Evolutionary conservation across 1,140 invertebrate genomes (phyloP).

Genomic region (Procambarus virginalis): DNA sequence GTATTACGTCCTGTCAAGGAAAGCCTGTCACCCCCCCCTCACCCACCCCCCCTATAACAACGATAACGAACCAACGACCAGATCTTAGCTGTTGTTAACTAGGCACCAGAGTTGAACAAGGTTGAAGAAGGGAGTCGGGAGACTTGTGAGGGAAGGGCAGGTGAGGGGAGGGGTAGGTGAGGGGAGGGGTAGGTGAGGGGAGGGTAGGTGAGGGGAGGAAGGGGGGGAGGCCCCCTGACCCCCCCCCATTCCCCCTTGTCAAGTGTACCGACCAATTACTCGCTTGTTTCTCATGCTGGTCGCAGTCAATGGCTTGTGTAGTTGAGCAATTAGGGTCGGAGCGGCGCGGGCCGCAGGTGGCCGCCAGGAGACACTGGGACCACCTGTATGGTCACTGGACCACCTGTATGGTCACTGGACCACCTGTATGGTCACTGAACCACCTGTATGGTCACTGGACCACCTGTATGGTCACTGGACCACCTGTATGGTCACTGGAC

Average conservation of each 20-base stretch:
- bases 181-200: no score
- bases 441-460: no score
- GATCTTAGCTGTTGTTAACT: background rate
- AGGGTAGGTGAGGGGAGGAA: no score
- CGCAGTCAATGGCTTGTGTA: slow-evolving; percentile 59
- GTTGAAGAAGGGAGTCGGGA: no score
- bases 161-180: no score
- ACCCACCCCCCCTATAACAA: no score
- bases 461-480: no score
- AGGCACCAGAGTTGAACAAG: no score
- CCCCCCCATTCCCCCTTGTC: slow-evolving; percentile 15
- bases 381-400: no score
- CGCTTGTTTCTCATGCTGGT: slow-evolving; percentile 52
- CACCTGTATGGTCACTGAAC: background rate
- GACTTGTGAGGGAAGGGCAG: no score
- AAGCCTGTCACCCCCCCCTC: no score
- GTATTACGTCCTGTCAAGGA: no score
- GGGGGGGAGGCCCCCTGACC: background rate
- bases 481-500: background rate
- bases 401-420: background rate
- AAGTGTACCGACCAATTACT: slow-evolving; percentile 38
- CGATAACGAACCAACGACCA: background rate
- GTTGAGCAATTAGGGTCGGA: slow-evolving; percentile 33
- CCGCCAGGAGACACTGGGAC: background rate
- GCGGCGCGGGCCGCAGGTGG: slow-evolving; percentile 34